Conservation (phyloP, 2,113 vertebrate species). For the Sylvia atricapilla region DNA sequence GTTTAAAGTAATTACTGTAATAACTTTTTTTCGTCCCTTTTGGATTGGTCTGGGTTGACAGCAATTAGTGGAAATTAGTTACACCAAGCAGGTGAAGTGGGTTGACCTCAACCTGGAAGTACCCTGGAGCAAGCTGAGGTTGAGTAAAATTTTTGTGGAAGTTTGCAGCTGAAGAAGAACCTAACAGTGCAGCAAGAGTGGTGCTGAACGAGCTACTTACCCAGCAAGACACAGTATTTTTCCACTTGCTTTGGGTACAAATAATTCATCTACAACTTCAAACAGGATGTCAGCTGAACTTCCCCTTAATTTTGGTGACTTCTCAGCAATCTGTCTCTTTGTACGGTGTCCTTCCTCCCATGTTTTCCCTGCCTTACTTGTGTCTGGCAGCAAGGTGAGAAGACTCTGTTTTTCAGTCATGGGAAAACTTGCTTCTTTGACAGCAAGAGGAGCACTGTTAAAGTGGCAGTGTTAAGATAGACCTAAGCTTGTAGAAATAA, state of each 20-base stretch:
- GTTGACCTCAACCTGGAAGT: background rate
- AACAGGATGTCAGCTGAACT: background rate
- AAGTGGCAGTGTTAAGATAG: background rate
- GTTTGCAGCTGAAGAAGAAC: background rate
- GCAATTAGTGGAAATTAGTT: background rate
- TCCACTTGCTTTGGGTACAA: background rate
- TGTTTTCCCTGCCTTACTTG: background rate
- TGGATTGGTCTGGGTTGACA: background rate
- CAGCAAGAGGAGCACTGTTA: background rate
- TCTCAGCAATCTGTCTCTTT: background rate
- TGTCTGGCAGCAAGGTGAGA: background rate
- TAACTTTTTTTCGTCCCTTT: background rate
- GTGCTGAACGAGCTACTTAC: background rate
- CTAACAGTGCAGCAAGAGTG: background rate
- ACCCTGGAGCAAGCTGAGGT: background rate
- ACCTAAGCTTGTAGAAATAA: background rate
- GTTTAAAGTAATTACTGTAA: background rate
- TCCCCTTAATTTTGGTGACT: background rate
- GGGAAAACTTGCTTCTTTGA: background rate
- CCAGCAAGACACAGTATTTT: background rate
- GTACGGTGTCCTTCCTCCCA: fast-evolving
- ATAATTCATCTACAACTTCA: background rate
- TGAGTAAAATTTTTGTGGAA: background rate
- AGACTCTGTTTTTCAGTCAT: background rate
- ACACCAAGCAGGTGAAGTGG: background rate